A percentile compares a stretch with the other conserved stretches of the same genome.
Evolutionary conservation across 1,140 invertebrate genomes (phyloP).

Genomic region (Drosophila trapezifrons): DNA sequence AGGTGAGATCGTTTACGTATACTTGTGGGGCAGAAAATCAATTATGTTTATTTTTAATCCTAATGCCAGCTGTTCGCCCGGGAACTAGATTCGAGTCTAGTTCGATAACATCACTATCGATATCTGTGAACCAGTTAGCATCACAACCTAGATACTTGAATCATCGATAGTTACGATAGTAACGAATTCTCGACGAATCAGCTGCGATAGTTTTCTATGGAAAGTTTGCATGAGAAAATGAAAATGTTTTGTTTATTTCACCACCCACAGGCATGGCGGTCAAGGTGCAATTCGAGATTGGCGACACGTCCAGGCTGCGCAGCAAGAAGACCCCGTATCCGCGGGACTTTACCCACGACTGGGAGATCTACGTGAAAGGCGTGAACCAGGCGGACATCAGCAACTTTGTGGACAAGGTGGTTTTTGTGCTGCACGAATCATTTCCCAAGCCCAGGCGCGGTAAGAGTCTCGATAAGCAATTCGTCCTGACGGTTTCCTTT

Average conservation of each 20-base stretch:
- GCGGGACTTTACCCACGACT: constrained; percentile 98
- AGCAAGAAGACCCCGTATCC: constrained; percentile 88
- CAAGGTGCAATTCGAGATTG: constrained; percentile 95
- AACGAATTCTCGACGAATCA: too few relatives aligned
- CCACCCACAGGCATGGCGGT: constrained; percentile 86
- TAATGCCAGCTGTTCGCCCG: constrained; percentile 27
- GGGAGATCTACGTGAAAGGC: constrained; percentile 97
- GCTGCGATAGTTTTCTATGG: too few relatives aligned
- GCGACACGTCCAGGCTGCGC: constrained; percentile 92
- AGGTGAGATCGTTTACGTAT: constrained; percentile 45
- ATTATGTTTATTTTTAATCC: constrained; percentile 78
- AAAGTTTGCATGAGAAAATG: too few relatives aligned
- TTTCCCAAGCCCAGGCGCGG: constrained; percentile 95
- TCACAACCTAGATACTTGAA: too few relatives aligned
- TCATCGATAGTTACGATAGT: too few relatives aligned
- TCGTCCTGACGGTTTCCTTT: neutral
- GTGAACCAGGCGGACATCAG: constrained; percentile 93
- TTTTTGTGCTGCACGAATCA: constrained; percentile 95
- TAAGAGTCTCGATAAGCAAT: constrained; percentile 76
- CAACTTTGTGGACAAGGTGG: constrained; percentile 97
- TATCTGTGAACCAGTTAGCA: too few relatives aligned
- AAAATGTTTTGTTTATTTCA: constrained; percentile 59
- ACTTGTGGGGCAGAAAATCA: constrained; percentile 73
- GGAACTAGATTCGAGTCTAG: constrained; percentile 2
- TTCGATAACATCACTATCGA: neutral